phyloP scores from a whole-genome alignment of 2,797 vertebrate genomes.

The Lycodopsis pacificus region DNA sequence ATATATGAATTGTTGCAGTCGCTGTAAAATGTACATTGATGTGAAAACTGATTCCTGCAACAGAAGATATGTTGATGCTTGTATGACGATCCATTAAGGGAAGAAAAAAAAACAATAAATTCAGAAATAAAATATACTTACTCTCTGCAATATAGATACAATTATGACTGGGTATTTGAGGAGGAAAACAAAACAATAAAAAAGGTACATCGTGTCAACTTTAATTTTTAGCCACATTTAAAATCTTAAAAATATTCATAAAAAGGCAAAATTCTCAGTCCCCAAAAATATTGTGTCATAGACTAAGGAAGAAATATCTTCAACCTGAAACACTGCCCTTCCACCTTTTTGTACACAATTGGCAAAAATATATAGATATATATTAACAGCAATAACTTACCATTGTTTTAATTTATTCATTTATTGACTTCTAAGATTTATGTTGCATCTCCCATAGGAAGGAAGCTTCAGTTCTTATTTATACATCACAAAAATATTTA shows the following conservation, averaged over 20 bases:
- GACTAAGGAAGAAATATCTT: constrained; percentile 85
- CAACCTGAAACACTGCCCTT: constrained; percentile 82
- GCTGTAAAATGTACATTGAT: constrained; percentile 64
- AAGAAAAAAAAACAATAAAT: constrained; percentile 41
- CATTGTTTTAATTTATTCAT: constrained; percentile 89
- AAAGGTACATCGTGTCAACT: constrained; percentile 91
- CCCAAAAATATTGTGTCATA: constrained; percentile 88
- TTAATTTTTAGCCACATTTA: constrained; percentile 86
- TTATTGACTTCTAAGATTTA: constrained; percentile 87
- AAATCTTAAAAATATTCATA: constrained; percentile 89
- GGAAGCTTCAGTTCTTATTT: constrained; percentile 86
- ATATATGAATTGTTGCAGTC: constrained; percentile 67
- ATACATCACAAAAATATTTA: constrained; percentile 95
- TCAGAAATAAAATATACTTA: constrained; percentile 77
- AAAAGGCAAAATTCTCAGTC: constrained; percentile 88
- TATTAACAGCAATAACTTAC: constrained; percentile 91
- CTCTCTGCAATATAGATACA: constrained; percentile 83
- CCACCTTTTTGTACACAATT: constrained; percentile 87
- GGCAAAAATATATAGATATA: constrained; percentile 89
- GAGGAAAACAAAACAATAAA: constrained; percentile 85
- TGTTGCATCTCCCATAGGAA: constrained; percentile 90
- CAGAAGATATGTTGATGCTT: constrained; percentile 77
- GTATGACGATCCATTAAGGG: constrained; percentile 59
- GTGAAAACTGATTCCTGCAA: constrained; percentile 61
- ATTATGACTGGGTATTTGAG: constrained; percentile 77